Percentiles rank a stretch among this genome's conserved stretches.
These are phyloP conservation scores for Phania funesta DNA, from an alignment of 2,888 invertebrate genomes.

Conservation along the genomic window DNA sequence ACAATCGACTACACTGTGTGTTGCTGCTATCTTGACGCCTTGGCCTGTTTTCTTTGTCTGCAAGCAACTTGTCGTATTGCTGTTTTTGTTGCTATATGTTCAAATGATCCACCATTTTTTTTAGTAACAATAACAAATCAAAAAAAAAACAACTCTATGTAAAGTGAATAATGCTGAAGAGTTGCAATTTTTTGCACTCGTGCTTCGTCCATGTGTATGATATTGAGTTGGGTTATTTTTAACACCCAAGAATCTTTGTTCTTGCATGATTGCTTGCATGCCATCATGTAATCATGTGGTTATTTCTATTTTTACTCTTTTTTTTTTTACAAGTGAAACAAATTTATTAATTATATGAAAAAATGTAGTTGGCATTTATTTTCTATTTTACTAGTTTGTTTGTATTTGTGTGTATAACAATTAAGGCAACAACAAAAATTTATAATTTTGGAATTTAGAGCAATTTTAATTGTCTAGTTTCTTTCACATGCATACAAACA, in stretches of 20 bases:
- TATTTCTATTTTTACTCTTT: constrained; percentile 6
- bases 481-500: neutral
- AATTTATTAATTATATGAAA: constrained; percentile 53
- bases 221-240: constrained; percentile 20
- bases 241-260: constrained; percentile 25
- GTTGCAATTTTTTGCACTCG: constrained; percentile 14
- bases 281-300: constrained; percentile 41
- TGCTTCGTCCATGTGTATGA: neutral
- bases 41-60: neutral
- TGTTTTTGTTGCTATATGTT: neutral
- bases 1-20: neutral
- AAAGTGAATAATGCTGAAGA: constrained; percentile 6
- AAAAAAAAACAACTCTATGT: neutral
- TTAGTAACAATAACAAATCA: neutral
- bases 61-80: neutral
- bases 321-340: constrained; percentile 30
- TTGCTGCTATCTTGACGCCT: neutral
- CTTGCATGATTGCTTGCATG: constrained; percentile 57
- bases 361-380: constrained; percentile 9
- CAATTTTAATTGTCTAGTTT: constrained; percentile 59
- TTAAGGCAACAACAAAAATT: constrained; percentile 19
- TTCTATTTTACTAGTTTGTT: neutral
- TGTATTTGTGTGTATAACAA: neutral
- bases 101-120: neutral
- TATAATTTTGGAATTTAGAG: constrained; percentile 53